Evolutionary conservation across 2,797 vertebrate species (phyloP).

Genomic region (Nothura maculosa): DNA sequence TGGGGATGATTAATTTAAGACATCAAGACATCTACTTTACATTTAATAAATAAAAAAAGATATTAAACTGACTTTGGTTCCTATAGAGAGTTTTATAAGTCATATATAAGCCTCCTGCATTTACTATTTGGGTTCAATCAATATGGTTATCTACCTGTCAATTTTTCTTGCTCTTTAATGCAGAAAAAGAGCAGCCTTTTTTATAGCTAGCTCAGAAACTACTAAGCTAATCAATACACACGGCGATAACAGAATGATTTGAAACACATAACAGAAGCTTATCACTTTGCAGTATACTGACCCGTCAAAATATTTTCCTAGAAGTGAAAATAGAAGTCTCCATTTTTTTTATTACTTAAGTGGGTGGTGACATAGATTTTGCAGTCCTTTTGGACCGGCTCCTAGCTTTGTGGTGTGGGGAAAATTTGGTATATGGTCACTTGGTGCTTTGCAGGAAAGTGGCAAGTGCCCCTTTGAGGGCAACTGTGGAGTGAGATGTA

Average conservation of each 20-base stretch:
- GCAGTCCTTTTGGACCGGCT: constrained; percentile 64
- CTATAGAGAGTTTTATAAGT: constrained; percentile 60
- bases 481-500: background rate
- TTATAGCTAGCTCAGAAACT: constrained; percentile 75
- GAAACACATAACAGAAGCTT: constrained; percentile 85
- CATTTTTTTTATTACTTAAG: constrained; percentile 71
- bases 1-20: constrained; percentile 21
- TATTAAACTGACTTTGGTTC: constrained; percentile 32
- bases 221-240: constrained; percentile 85
- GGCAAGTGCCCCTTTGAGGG: background rate
- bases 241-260: constrained; percentile 87
- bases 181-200: constrained; percentile 73
- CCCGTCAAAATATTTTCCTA: constrained; percentile 83
- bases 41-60: constrained; percentile 33
- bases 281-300: constrained; percentile 77
- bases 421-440: constrained; percentile 6
- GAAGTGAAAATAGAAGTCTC: constrained; percentile 75
- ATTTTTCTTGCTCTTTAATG: constrained; percentile 82
- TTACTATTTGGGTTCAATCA: constrained; percentile 80
- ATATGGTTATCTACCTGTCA: constrained; percentile 85
- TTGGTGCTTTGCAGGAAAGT: constrained; percentile 13
- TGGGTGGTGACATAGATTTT: constrained; percentile 61
- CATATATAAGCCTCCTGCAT: constrained; percentile 66
- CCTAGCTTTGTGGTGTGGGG: constrained; percentile 36
- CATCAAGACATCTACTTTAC: constrained; percentile 34